A percentile compares a stretch with the other conserved stretches of the same genome.
These are phyloP conservation scores for Drosophila conformis DNA, from an alignment of 2,888 invertebrate genomes.

Conservation along the genomic window DNA sequence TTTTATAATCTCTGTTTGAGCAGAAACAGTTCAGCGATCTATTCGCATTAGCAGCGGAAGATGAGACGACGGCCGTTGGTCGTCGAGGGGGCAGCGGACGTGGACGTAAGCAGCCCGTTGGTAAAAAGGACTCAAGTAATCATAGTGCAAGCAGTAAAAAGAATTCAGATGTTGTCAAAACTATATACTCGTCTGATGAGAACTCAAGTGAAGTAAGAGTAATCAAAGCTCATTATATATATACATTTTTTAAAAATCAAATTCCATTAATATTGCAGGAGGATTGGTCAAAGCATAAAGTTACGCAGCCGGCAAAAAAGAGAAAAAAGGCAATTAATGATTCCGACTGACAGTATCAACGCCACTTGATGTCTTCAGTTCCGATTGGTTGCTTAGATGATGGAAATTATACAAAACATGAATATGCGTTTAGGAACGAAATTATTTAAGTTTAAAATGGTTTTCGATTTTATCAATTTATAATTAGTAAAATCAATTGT, in stretches of 20 bases:
- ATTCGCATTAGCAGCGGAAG: slow-evolving; percentile 95
- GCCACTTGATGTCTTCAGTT: slow-evolving; percentile 44
- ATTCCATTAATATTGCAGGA: slow-evolving; percentile 87
- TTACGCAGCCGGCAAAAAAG: slow-evolving; percentile 92
- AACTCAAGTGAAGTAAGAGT: slow-evolving; percentile 91
- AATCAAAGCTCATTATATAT: neutral
- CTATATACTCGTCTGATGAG: slow-evolving; percentile 91
- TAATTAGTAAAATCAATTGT: slow-evolving; percentile 77
- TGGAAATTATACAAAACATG: slow-evolving; percentile 63
- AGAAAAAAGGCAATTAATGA: slow-evolving; percentile 95
- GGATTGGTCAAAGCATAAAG: slow-evolving; percentile 94
- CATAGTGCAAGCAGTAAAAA: slow-evolving; percentile 84
- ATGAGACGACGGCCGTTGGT: slow-evolving; percentile 89
- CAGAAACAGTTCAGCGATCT: slow-evolving; percentile 95
- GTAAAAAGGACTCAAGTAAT: slow-evolving; percentile 86
- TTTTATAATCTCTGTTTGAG: slow-evolving; percentile 41
- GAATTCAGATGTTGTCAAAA: slow-evolving; percentile 85
- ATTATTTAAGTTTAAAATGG: slow-evolving; percentile 68
- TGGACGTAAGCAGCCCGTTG: slow-evolving; percentile 87
- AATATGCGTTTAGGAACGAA: slow-evolving; percentile 73
- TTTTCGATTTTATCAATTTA: slow-evolving; percentile 57
- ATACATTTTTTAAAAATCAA: neutral
- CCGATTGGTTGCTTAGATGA: slow-evolving; percentile 64
- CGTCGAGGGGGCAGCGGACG: slow-evolving; percentile 88
- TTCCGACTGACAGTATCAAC: slow-evolving; percentile 92